phyloP scores from a whole-genome alignment of 2,888 invertebrate species.

The Helleia helle region DNA sequence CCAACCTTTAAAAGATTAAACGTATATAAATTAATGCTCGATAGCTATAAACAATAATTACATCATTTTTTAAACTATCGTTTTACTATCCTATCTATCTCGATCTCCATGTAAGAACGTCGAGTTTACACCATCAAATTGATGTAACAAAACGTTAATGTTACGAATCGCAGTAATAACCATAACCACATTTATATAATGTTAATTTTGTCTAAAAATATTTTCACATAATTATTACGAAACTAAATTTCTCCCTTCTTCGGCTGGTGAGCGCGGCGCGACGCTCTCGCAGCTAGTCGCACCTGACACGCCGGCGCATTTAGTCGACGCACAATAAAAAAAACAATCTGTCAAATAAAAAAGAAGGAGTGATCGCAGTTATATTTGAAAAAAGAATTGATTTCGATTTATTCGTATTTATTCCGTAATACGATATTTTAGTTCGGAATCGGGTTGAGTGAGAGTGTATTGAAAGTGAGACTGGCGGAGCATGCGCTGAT shows the following conservation, averaged over 20 bases:
- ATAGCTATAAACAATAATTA: too few species aligned
- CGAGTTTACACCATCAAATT: slow-evolving; percentile 5
- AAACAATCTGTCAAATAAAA: slow-evolving; percentile 9
- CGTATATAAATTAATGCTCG: too few species aligned
- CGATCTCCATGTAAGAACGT: too few species aligned
- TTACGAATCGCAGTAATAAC: slow-evolving; percentile 9
- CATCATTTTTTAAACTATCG: too few species aligned
- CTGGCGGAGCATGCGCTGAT: slow-evolving; percentile 50
- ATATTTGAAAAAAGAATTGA: slow-evolving; percentile 24
- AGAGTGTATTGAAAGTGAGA: slow-evolving; percentile 50
- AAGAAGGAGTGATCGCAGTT: slow-evolving; percentile 27
- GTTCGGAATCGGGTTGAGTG: slow-evolving; percentile 25
- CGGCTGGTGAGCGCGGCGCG: slow-evolving; percentile 13
- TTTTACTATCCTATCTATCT: too few species aligned
- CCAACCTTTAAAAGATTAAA: too few species aligned
- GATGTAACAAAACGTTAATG: slow-evolving; percentile 5
- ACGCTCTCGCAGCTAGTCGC: slow-evolving; percentile 35
- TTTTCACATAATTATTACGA: slow-evolving; percentile 14
- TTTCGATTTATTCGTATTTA: slow-evolving; percentile 1
- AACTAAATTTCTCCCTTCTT: slow-evolving; percentile 16
- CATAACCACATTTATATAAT: slow-evolving; percentile 11
- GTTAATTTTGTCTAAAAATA: slow-evolving; percentile 11
- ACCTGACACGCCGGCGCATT: slow-evolving; percentile 34
- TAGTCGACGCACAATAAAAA: slow-evolving; percentile 16
- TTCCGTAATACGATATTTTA: not conserved